Conservation (phyloP, 2,797 vertebrate genomes). For the Staurois parvus region DNA sequence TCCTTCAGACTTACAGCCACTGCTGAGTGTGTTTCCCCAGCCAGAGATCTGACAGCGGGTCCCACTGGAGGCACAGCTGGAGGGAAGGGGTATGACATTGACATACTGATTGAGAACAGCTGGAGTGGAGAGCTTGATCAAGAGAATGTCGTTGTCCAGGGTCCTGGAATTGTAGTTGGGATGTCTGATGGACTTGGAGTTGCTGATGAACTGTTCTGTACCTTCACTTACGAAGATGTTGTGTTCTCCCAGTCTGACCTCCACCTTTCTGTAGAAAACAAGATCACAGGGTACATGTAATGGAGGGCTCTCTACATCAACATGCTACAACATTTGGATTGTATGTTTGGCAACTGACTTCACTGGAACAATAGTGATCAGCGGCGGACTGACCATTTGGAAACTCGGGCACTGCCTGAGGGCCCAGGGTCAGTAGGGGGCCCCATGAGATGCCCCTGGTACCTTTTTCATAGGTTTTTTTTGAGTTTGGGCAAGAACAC, state of each 20-base stretch:
- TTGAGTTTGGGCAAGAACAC: too few species aligned
- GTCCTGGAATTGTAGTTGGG: constrained; percentile 73
- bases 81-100: constrained; percentile 76
- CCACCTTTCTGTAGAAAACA: constrained; percentile 55
- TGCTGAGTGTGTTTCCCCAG: constrained; percentile 82
- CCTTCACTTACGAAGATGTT: constrained; percentile 77
- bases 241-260: constrained; percentile 83
- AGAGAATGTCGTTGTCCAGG: constrained; percentile 82
- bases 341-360: too few species aligned
- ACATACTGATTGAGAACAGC: constrained; percentile 75
- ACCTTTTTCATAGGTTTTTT: too few species aligned
- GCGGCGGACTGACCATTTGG: too few species aligned
- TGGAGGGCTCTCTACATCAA: too few species aligned
- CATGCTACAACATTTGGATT: too few species aligned
- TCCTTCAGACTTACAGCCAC: constrained; percentile 71
- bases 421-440: too few species aligned
- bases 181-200: constrained; percentile 77
- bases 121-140: constrained; percentile 75
- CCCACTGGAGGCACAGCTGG: constrained; percentile 74
- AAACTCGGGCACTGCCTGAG: too few species aligned
- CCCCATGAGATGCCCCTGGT: too few species aligned
- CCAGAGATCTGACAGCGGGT: constrained; percentile 84
- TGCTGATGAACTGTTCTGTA: constrained; percentile 80
- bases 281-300: not conserved
- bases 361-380: too few species aligned